A percentile compares a stretch with the other conserved stretches of the same genome.
Conservation (phyloP, 2,113 vertebrate species). For the rat (Rattus norvegicus) region GRCr8 NC_086035.1:8297001-8297500, state of each 20-base stretch:
- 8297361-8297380: not conserved
- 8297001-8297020: not conserved
- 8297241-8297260: conserved; percentile 64
- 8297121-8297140: conserved; percentile 38
- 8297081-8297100: not conserved
- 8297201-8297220: conserved; percentile 71
- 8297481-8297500: not conserved
- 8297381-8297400: not conserved
- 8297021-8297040: not conserved
- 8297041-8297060: not conserved
- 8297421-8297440: not conserved
- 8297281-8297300: conserved; percentile 58
- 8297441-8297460: not conserved
- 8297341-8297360: not conserved
- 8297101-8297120: not conserved
- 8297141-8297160: conserved; percentile 49
- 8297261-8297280: conserved; percentile 50
- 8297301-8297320: conserved; percentile 33
- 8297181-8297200: conserved; percentile 69
- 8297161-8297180: conserved; percentile 61
- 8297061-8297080: not conserved
- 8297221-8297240: conserved; percentile 33
- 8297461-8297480: not conserved
- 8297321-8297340: conserved; percentile 62
- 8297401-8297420: not conserved